Evolutionary conservation across 2,113 vertebrate genomes (phyloP).

Genomic region (Numenius arquata): DNA sequence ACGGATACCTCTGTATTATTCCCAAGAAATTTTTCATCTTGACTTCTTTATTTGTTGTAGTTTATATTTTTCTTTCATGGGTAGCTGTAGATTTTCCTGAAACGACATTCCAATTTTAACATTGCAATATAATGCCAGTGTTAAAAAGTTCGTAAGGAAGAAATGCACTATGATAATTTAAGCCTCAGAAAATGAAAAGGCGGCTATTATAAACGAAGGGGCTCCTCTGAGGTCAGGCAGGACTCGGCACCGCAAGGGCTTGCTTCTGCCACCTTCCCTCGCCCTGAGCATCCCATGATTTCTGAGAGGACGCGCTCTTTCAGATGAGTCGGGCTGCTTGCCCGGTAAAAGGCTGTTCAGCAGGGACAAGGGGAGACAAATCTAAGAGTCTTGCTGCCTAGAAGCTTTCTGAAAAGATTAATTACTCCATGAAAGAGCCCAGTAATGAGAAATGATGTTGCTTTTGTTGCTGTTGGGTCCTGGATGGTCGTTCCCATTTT

Average conservation of each 20-base stretch:
- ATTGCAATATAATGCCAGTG: neutral
- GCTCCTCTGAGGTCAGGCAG: neutral
- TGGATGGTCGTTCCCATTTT: neutral
- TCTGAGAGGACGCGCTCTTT: neutral
- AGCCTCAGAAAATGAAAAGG: neutral
- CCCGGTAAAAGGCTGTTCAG: neutral
- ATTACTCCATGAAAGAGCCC: neutral
- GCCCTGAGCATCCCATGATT: neutral
- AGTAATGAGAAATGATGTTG: conserved; percentile 11
- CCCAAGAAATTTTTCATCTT: neutral
- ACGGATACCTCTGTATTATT: neutral
- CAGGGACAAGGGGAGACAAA: neutral
- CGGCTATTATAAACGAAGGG: neutral
- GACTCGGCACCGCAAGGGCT: neutral
- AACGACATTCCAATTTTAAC: conserved; percentile 40
- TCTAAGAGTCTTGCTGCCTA: neutral
- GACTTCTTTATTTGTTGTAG: conserved; percentile 15
- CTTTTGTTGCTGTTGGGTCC: neutral
- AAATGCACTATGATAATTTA: neutral
- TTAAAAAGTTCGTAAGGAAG: neutral
- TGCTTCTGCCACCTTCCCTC: neutral
- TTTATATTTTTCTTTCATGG: conserved; percentile 14
- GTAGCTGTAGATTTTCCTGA: conserved; percentile 4
- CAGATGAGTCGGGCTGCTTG: neutral
- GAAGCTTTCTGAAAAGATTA: conserved; percentile 24